Percentiles rank a stretch among this genome's conserved stretches.
Evolutionary conservation across 2,113 vertebrate species (phyloP).

Genomic region (Seriola aureovittata): DNA sequence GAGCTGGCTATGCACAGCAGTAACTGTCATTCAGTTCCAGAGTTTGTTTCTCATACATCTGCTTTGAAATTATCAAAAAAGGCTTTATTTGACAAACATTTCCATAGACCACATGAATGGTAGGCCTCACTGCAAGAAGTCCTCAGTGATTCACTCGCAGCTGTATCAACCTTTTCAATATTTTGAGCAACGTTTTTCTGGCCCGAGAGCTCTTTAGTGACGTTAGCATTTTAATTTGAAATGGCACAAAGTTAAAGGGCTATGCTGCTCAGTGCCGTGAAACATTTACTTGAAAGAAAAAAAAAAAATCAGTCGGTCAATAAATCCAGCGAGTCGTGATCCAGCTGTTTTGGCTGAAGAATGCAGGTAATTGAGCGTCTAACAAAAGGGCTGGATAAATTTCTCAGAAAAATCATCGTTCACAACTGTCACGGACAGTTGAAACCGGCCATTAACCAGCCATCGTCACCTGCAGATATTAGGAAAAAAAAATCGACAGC

Average conservation of each 20-base stretch:
- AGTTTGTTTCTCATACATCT: conserved; percentile 9
- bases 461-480: neutral
- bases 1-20: conserved; percentile 69
- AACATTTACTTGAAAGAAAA: conserved; percentile 25
- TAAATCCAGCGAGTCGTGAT: conserved; percentile 22
- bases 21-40: conserved; percentile 18
- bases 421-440: conserved; percentile 11
- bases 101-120: conserved; percentile 45
- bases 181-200: conserved; percentile 16
- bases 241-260: conserved; percentile 68
- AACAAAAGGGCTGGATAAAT: conserved; percentile 46
- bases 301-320: conserved; percentile 7
- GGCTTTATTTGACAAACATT: conserved; percentile 10
- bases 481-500: neutral
- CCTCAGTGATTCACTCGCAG: conserved; percentile 13
- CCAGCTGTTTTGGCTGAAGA: neutral
- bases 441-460: neutral
- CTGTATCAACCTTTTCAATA: conserved; percentile 13
- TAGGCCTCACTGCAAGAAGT: conserved; percentile 11
- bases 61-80: conserved; percentile 23
- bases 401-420: conserved; percentile 28
- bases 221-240: conserved; percentile 36
- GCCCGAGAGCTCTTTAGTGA: conserved; percentile 37
- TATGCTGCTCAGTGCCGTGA: conserved; percentile 41
- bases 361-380: conserved; percentile 23